Evolutionary conservation across 2,113 vertebrate genomes (phyloP), one percentile per base, ranked within the genome.

Genomic region (Meles meles): DNA sequence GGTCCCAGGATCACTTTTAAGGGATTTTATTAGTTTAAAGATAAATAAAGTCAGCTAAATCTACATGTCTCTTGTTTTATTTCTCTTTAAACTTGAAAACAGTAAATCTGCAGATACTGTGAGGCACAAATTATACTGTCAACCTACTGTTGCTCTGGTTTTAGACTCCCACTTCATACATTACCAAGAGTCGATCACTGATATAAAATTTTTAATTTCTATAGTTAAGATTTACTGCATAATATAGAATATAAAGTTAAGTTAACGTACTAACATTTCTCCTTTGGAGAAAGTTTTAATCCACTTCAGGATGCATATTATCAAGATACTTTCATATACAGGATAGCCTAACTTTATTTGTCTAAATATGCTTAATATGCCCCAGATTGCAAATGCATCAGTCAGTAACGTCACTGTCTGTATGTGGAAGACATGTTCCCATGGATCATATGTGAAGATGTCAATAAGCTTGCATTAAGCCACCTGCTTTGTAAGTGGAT

Each of bases 41-140:
- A 99, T 99, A 99, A 99, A 99, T 99, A 99, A 99, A 99, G 99
- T 99, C 99, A 99, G 99, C 99, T 99, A 99, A 99, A 99, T 99
- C 99, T 99, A 98, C 93, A 97, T 97, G 99, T 99, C 99, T 99
- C 98, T 97, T 98, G 98, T 98, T 98, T 99, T 98, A 87, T 98
- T 98, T 99, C 98, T 98, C 96, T 98, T 96, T 98, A 98, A 98
- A 98, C 97, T 98, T 97, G 97, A 98, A 98, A 97, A 97, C 94
- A 98, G 95, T 98, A 99, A 98, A 98, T 98, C 98, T 98, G 98
- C 98, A 98, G 98, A 98, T 98, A 98, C 94, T 98, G 97, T 98
- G 97, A 98, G 97, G 97, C 97, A 98, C 97, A 98, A 94, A 95
- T 94, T 93, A 96, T 96, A 93, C 98, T 98, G 90, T 98, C 98